Evolutionary conservation across 2,888 invertebrate species (phyloP).

Genomic region (Drosophila kambysellisi): DNA sequence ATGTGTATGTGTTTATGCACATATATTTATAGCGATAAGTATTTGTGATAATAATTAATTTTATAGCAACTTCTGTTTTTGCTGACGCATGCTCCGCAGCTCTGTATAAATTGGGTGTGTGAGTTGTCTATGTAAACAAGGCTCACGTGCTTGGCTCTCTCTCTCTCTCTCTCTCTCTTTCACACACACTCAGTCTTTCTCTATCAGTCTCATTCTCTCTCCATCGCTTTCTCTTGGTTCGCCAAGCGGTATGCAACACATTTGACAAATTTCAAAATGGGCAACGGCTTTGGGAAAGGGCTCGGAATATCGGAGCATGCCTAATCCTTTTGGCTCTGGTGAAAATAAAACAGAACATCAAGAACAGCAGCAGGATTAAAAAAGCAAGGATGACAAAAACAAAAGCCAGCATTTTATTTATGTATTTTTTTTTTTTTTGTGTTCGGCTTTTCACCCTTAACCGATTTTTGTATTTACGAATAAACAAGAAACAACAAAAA

Average conservation of each 20-base stretch:
- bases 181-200: not conserved
- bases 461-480: conserved; percentile 29
- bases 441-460: conserved; percentile 45
- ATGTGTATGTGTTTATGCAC: conserved; percentile 1
- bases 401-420: conserved; percentile 9
- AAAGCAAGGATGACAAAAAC: conserved; percentile 64
- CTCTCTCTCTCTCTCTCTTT: not conserved
- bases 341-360: conserved; percentile 36
- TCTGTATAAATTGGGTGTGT: not conserved
- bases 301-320: conserved; percentile 11
- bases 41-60: conserved; percentile 27
- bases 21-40: conserved; percentile 31
- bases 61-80: conserved; percentile 22
- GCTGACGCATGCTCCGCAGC: conserved; percentile 25
- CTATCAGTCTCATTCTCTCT: not conserved
- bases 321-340: conserved; percentile 48
- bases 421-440: not conserved
- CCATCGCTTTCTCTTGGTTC: not conserved
- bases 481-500: conserved; percentile 43
- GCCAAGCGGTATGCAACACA: conserved; percentile 47
- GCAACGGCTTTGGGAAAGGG: conserved; percentile 1
- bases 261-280: conserved; percentile 15
- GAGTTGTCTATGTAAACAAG: not conserved
- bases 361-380: conserved; percentile 67
- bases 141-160: conserved; percentile 44